Evolutionary conservation across 2,113 vertebrate genomes (phyloP).

Genomic region (Thermophis baileyi): DNA sequence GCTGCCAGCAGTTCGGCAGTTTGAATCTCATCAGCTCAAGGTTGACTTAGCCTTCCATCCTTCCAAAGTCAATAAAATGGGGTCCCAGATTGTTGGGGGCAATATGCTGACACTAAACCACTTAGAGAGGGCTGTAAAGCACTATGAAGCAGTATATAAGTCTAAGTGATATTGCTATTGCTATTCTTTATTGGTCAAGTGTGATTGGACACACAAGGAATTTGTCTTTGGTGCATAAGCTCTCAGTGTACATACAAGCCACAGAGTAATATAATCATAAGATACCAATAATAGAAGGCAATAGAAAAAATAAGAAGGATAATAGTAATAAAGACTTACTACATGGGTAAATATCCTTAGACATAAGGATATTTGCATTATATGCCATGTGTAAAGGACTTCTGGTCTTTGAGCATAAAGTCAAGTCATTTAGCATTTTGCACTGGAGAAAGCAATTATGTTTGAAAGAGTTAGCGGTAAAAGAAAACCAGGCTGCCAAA

Average conservation of each 20-base stretch:
- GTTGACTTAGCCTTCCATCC: too few relatives aligned
- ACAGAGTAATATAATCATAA: neutral
- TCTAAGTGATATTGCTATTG: too few relatives aligned
- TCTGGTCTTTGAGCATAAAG: neutral
- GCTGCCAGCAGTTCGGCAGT: too few relatives aligned
- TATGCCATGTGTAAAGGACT: neutral
- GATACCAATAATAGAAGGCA: neutral
- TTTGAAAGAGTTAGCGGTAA: neutral
- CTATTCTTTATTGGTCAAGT: neutral
- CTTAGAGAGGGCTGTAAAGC: too few relatives aligned
- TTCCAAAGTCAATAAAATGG: too few relatives aligned
- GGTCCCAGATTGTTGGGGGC: too few relatives aligned
- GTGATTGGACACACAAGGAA: neutral
- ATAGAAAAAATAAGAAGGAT: neutral
- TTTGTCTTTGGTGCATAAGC: neutral
- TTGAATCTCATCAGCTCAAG: too few relatives aligned
- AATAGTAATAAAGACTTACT: neutral
- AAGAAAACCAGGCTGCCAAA: too few relatives aligned
- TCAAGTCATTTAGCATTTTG: neutral
- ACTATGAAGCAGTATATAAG: too few relatives aligned
- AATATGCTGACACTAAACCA: too few relatives aligned
- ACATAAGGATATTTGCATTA: neutral
- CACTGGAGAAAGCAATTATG: neutral
- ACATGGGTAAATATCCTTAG: neutral
- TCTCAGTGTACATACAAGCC: neutral